These are phyloP conservation scores for Lepisosteus osseus DNA, from an alignment of 2,113 vertebrate species.

Conservation along the genomic window DNA sequence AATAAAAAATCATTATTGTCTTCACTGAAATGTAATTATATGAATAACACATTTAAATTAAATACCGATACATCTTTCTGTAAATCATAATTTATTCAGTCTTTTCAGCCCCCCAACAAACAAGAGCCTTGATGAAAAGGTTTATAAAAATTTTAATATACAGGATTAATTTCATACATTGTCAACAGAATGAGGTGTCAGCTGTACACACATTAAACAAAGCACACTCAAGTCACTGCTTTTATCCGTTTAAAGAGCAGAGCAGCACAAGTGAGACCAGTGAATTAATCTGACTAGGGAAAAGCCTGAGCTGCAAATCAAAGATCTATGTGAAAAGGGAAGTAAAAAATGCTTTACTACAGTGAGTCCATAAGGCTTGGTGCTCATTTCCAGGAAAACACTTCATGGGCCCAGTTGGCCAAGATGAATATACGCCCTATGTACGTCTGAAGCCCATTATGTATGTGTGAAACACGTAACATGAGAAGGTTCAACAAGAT, in stretches of 20 bases:
- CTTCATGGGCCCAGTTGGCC: neutral
- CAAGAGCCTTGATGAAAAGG: slow-evolving; percentile 30
- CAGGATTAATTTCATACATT: slow-evolving; percentile 43
- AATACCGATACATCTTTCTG: too few relatives aligned
- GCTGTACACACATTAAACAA: slow-evolving; percentile 40
- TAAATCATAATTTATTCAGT: too few relatives aligned
- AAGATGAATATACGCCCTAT: neutral
- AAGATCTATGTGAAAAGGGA: slow-evolving; percentile 6
- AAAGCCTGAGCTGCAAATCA: neutral
- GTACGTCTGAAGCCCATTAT: neutral
- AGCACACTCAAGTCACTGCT: slow-evolving; percentile 29
- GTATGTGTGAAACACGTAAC: neutral
- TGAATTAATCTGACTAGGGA: neutral
- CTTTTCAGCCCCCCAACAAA: neutral
- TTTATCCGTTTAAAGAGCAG: slow-evolving; percentile 16
- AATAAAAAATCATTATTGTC: neutral
- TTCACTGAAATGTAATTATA: too few relatives aligned
- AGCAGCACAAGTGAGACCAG: slow-evolving; percentile 3
- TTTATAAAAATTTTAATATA: slow-evolving; percentile 57
- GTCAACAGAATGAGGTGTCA: slow-evolving; percentile 34
- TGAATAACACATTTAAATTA: too few relatives aligned
- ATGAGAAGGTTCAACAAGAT: too few relatives aligned
- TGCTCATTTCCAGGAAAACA: neutral
- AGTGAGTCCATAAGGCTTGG: neutral
- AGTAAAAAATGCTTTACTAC: neutral